These are phyloP conservation scores for Spea multiplicata DNA, from an alignment of 2,113 vertebrate species.

Conservation along the genomic window DNA sequence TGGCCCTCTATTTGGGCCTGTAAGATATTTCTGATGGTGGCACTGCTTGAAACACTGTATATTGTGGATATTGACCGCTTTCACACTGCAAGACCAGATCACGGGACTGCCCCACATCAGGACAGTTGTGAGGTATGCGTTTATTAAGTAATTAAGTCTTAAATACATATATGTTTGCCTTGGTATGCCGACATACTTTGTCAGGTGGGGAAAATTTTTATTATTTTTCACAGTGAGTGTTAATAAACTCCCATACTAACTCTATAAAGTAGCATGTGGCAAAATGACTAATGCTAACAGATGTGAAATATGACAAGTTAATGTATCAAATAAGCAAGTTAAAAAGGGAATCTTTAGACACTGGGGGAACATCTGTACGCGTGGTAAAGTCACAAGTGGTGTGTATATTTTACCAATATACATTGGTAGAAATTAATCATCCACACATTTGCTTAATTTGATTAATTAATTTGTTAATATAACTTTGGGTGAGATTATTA, in stretches of 20 bases:
- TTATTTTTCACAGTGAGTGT: conserved; percentile 21
- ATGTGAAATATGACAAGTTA: conserved; percentile 44
- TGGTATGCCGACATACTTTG: neutral
- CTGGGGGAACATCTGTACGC: conserved; percentile 15
- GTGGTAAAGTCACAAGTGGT: neutral
- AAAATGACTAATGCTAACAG: conserved; percentile 49
- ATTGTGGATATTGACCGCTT: too few relatives aligned
- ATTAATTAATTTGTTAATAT: neutral
- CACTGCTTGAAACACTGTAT: too few relatives aligned
- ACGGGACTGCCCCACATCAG: too few relatives aligned
- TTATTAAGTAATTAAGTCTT: neutral
- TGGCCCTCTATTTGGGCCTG: too few relatives aligned
- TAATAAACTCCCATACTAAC: conserved; percentile 41
- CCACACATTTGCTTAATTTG: neutral
- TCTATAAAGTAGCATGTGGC: conserved; percentile 36
- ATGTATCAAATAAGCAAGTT: conserved; percentile 23
- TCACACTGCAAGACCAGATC: too few relatives aligned
- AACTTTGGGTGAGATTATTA: neutral
- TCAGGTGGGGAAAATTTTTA: neutral
- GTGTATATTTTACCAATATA: neutral
- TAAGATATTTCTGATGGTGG: too few relatives aligned
- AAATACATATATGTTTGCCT: neutral
- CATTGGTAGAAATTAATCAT: too few relatives aligned
- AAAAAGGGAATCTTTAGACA: neutral
- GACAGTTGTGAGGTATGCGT: too few relatives aligned